Evolutionary conservation across 2,888 invertebrate genomes (phyloP).

Genomic region (Cheilosia scutellata): DNA sequence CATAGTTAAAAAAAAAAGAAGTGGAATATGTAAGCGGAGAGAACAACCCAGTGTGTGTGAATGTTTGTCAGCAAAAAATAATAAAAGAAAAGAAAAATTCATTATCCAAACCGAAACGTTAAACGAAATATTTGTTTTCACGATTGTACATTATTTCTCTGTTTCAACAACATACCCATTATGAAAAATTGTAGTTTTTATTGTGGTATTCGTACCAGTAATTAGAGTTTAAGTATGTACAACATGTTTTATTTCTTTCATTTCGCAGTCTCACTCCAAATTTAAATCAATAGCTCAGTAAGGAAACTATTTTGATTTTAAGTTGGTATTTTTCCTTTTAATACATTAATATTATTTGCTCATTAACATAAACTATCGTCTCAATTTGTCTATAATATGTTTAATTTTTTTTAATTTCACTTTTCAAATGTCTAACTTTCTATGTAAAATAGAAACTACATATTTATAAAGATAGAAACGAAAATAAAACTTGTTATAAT

Average conservation of each 20-base stretch:
- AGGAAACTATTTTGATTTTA: slow-evolving; percentile 12
- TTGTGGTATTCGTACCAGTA: slow-evolving; percentile 56
- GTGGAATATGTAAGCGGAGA: slow-evolving; percentile 13
- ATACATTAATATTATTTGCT: slow-evolving; percentile 15
- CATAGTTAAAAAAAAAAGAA: slow-evolving; percentile 48
- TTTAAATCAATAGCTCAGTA: slow-evolving; percentile 14
- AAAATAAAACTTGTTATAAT: slow-evolving; percentile 24
- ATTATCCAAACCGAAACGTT: slow-evolving; percentile 20
- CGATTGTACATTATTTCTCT: slow-evolving; percentile 39
- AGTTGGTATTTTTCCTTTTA: slow-evolving; percentile 13
- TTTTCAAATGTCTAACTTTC: slow-evolving; percentile 12
- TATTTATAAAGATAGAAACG: slow-evolving; percentile 11
- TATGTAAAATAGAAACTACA: slow-evolving; percentile 33
- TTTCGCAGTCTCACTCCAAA: slow-evolving; percentile 8
- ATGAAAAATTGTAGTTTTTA: slow-evolving; percentile 21
- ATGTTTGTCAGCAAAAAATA: slow-evolving; percentile 23
- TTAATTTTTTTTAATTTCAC: slow-evolving; percentile 12
- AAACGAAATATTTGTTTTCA: slow-evolving; percentile 28
- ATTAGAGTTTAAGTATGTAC: slow-evolving; percentile 46
- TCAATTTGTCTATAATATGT: slow-evolving; percentile 66
- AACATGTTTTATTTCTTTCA: slow-evolving; percentile 24
- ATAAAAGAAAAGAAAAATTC: slow-evolving; percentile 5
- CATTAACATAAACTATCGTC: slow-evolving; percentile 48
- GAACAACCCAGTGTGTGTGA: slow-evolving; percentile 34
- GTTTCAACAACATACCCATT: slow-evolving; percentile 17